phyloP scores from a whole-genome alignment of 2,797 vertebrate genomes.

The Galaxias olidus region DNA sequence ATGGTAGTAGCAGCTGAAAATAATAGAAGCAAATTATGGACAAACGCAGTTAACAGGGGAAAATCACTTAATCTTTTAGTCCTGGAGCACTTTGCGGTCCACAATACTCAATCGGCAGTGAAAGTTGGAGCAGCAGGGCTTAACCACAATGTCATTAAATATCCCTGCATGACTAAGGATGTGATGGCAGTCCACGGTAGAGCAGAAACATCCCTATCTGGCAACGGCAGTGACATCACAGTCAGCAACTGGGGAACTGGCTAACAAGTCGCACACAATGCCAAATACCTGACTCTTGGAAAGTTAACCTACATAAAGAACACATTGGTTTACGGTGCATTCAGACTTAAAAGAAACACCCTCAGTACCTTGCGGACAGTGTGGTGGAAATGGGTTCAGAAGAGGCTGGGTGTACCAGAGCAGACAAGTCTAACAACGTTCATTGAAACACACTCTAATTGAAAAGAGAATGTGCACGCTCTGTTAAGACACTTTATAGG shows the following conservation, averaged over 20 bases:
- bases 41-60: background rate
- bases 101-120: conserved; percentile 29
- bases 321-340: background rate
- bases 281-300: no score
- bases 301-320: no score
- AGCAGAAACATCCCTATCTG: conserved; percentile 4
- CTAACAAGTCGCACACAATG: no score
- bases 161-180: background rate
- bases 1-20: conserved; percentile 26
- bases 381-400: no score
- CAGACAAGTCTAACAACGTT: no score
- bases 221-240: background rate
- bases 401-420: no score
- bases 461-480: no score
- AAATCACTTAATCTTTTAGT: conserved; percentile 22
- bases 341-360: background rate
- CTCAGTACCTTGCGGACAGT: no score
- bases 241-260: no score
- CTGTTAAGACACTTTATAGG: no score
- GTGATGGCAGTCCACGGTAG: conserved; percentile 20
- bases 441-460: no score
- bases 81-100: conserved; percentile 7
- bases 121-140: conserved; percentile 25
- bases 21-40: conserved; percentile 10
- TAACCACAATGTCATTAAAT: background rate